These are phyloP conservation scores for Rhodophaea formosa DNA, from an alignment of 2,888 invertebrate species.

Conservation along the genomic window DNA sequence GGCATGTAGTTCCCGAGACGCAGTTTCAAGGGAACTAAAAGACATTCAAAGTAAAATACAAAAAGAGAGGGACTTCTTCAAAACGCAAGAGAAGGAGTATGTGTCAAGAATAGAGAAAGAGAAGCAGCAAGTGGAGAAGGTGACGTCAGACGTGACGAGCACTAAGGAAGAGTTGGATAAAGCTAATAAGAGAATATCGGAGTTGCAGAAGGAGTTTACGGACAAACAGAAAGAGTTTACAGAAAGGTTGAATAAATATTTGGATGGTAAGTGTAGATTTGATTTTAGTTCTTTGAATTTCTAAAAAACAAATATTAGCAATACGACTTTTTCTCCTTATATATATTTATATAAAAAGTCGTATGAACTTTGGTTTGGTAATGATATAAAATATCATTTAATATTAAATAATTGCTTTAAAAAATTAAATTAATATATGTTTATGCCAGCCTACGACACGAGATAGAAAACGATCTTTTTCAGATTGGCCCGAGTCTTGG, in stretches of 20 bases:
- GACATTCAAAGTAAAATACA: slow-evolving; percentile 69
- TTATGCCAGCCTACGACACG: too few relatives aligned
- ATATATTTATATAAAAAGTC: too few relatives aligned
- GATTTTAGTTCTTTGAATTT: neutral
- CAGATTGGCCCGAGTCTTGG: too few relatives aligned
- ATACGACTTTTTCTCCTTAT: too few relatives aligned
- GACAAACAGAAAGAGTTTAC: slow-evolving; percentile 78
- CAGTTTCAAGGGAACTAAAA: slow-evolving; percentile 79
- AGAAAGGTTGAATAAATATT: slow-evolving; percentile 64
- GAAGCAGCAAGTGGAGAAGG: slow-evolving; percentile 74
- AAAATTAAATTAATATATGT: too few relatives aligned
- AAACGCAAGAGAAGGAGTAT: slow-evolving; percentile 66
- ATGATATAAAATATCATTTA: too few relatives aligned
- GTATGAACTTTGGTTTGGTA: too few relatives aligned
- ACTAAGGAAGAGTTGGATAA: slow-evolving; percentile 78
- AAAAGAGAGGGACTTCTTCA: slow-evolving; percentile 61
- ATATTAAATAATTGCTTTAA: too few relatives aligned
- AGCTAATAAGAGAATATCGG: slow-evolving; percentile 79
- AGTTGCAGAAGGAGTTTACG: slow-evolving; percentile 76
- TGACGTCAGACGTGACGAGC: slow-evolving; percentile 68
- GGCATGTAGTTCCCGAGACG: slow-evolving; percentile 82
- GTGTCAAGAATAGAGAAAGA: slow-evolving; percentile 74
- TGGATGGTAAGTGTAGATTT: slow-evolving; percentile 47
- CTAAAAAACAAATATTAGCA: too few relatives aligned
- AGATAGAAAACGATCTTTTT: too few relatives aligned